Base-by-base conservation (phyloP, 2,888 invertebrate genomes). In the Tetragnatha montana region DNA sequence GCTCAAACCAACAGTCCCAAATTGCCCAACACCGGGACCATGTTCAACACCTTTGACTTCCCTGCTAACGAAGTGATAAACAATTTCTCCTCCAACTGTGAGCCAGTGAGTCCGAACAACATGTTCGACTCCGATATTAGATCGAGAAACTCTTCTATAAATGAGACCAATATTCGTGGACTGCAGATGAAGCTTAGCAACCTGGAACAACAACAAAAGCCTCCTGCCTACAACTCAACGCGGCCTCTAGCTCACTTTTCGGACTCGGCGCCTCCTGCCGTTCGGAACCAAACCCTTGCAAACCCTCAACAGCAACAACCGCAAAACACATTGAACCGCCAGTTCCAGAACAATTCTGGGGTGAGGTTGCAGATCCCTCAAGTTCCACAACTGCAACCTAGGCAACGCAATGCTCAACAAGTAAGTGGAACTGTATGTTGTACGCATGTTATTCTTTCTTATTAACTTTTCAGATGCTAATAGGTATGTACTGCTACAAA, bases 281-380 rank as follows among this genome's bases (percentile, higher is more conserved):
- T 81, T 2, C 68, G 84, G 19, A 80, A 80, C 21, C 88, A 82
- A 21, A 78, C 70, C 60, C 51, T 78, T 6, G 74, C 71, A 21
- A 69, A 21, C 3, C 47, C 10, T 73, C 69, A 81, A 17, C 82
- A 82, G 17, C 87, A 81, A n/a, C 74, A 47, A 50, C 87, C 68
- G 14, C 81, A 76, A 60, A 49, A 78, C 12, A 76, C 82, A n/a
- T n/a, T 50, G n/a, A 73, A 79, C 8, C 71, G 88, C 60, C 88
- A 88, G 22, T 88, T 88, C 47, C 88, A 79, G 60, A 81, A 75
- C 69, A 84, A 74, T 70, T 12, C 74, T 74, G 81, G 35, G 0
- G 49, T 87, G 74, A 50, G 94, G 97, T 97, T 94, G 93, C 97
- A 97, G 93, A 96, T 98, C 92, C 95, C 95, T 92, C 97, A 88